Base-by-base conservation (phyloP, 2,888 invertebrate genomes). In the Magallana nippona region DNA sequence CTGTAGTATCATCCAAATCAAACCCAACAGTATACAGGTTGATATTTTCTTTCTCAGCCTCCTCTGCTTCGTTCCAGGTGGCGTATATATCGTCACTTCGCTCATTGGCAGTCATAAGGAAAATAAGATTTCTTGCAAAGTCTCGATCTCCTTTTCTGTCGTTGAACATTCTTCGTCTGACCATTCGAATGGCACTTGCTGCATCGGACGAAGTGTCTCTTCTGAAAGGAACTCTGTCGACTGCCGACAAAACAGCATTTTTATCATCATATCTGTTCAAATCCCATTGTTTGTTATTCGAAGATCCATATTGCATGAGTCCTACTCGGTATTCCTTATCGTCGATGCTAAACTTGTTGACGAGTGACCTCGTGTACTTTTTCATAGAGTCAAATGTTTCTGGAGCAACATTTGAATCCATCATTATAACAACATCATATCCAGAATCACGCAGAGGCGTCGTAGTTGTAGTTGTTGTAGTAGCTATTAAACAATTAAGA, bases 1-100 rank as follows among this genome's bases (percentile, higher is more conserved):
- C 91, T 1, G 85, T 83, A 3, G 84, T 81, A 62, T 90, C 86
- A 11, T 86, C 79, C 5, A 89, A 81, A 22, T 92, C 89, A 2
- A 89, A 82, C 1, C 92, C 92, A 77, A 92, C 89, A 27, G 89
- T 89, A 83, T 90, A 92, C 81, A 91, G 87, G 19, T 89, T 88
- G 1, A 89, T 89, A 1, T 91, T 91, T 10, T 85, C 85, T 22
- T 88, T 87, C 85, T 91, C 85, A 5, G 79, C 60, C 58, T 79
- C 82, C 56, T 85, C 85, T 10, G 85, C 85, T 55, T 83, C 85
- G 60, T 78, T 63, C 82, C 82, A 85, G 22, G 85, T 83, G 44
- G 71, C 58, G 32, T 86, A 88, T 15, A 85, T 87, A 79, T 88
- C 87, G 8, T 82, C 56, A 62, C 90, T 90, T 13, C 82, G 60